These are phyloP conservation scores for Saccopteryx leptura DNA, from an alignment of 2,113 vertebrate genomes.

Conservation along the genomic window DNA sequence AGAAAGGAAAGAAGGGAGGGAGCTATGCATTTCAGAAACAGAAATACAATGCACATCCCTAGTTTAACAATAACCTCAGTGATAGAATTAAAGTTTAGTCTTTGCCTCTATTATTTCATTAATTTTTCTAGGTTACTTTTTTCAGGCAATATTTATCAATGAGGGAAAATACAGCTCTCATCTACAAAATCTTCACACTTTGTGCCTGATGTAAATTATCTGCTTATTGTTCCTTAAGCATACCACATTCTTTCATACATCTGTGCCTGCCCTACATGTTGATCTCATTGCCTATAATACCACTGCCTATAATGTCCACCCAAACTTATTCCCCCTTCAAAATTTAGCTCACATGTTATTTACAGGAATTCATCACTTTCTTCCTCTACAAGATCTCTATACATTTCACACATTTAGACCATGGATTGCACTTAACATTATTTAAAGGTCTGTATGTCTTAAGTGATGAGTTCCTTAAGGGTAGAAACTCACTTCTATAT, in stretches of 20 bases:
- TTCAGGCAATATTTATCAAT: background rate
- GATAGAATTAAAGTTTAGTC: background rate
- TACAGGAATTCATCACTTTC: constrained; percentile 16
- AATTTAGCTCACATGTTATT: constrained; percentile 50
- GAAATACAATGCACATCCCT: background rate
- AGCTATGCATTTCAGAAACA: background rate
- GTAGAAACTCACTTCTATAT: background rate
- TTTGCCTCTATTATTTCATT: constrained; percentile 31
- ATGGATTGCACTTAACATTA: background rate
- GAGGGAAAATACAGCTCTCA: background rate
- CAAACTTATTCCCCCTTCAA: constrained; percentile 7
- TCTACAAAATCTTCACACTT: background rate
- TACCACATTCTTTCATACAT: background rate
- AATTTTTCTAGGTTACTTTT: background rate
- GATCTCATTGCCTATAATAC: background rate
- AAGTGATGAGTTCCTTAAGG: background rate
- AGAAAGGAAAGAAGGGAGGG: background rate
- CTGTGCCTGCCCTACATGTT: background rate
- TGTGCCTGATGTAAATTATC: background rate
- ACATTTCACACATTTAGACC: background rate
- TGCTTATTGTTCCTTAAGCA: background rate
- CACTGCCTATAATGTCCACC: background rate
- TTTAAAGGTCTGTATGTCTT: background rate
- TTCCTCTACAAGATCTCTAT: constrained; percentile 22
- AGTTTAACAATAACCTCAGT: constrained; percentile 23